Evolutionary conservation across 2,113 vertebrate genomes (phyloP), one percentile per base, ranked within the genome.

Genomic region (Tylochromis polylepis): DNA sequence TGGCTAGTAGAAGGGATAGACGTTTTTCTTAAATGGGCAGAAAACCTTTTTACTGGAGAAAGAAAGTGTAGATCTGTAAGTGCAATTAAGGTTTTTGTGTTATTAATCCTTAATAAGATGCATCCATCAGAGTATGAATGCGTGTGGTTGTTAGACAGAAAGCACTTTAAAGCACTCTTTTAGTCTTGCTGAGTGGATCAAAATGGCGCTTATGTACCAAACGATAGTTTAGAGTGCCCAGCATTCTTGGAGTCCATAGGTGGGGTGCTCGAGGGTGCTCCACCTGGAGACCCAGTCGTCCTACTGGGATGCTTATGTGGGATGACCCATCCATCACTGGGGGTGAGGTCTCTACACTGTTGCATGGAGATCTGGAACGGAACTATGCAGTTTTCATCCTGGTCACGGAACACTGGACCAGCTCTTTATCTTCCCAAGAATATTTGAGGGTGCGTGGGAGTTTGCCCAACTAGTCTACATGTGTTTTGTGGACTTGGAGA

Each of bases 21-120:
- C 46, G 6, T 3, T 49, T 49, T 49, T 49, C 46, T 67, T 38
- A 70, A 70, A 15, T 70, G 36, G 11, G n/a, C 36, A 70, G 36
- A 24, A 70, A 43, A 41, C 43, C 65, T 0, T 70, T 2, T 1
- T 22, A 0, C 36, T 43, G 65, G 8, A 24, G 65, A 16, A 4
- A 16, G 20, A 70, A 70, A 70, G 65, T 41, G 4, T 24, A 16
- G 36, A 24, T 70, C 3, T 9, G 20, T 67, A n/a, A 70, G 62
- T 22, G 34, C 20, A 22, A 67, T 41, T 6, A 67, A 15, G 62
- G 36, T 70, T 70, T 70, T 22, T 41, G 36, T 70, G 62, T 2
- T 41, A 5, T 70, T 70, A 70, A 70, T 41, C 20, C 0, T 41
- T 4, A 70, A 5, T 22, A 22, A 70, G 62, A 24, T 29, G 29